Evolutionary conservation across 2,797 vertebrate species (phyloP), one percentile per base, ranked within the genome.

Genomic region (Oryzias dopingdopingensis): DNA sequence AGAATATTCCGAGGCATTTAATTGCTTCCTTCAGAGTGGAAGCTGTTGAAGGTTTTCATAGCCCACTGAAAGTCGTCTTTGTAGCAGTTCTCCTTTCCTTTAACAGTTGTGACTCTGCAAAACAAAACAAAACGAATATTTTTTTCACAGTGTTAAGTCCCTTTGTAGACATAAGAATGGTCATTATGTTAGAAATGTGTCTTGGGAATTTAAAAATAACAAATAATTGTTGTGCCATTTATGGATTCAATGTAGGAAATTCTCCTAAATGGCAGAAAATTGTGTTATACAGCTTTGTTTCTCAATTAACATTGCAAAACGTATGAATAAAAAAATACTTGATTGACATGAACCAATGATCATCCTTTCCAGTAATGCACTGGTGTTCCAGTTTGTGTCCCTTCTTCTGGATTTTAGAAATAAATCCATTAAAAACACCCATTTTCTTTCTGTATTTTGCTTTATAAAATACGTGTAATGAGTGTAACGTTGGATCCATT

Each of bases 71-170:
- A 53, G 0, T 17, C 56, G 6, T 37, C 6, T 1, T 6, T 20
- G 62, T 43, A 70, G 77, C 84, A 84, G 14, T 76, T 41, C 45
- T 24, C 0, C 8, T 0, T 46, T 2, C 57, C 43, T 45, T 0
- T 23, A 7, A 42, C 6, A 1, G 62, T 82, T 0, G 18, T 4
- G n/a, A 82, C 24, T 52, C 85, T 85, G 78, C 13, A 55, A 53
- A 57, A 65, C 5, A 66, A 1, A 54, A 14, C 53, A 7, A 45
- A 4, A 48, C 5, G 2, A 22, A 22, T 3, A 49, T 13, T 6
- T 49, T 49, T 4, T 16, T 6, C 20, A 22, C 20, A 26, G 26
- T 26, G 3, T 32, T 32, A 8, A 2, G 8, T 32, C 8, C 29
- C 8, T 32, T 32, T 32, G 8, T 0, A 32, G 29, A 32, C 29